Base-by-base conservation (phyloP, 2,888 invertebrate species). In the Mythimna loreyi region DNA sequence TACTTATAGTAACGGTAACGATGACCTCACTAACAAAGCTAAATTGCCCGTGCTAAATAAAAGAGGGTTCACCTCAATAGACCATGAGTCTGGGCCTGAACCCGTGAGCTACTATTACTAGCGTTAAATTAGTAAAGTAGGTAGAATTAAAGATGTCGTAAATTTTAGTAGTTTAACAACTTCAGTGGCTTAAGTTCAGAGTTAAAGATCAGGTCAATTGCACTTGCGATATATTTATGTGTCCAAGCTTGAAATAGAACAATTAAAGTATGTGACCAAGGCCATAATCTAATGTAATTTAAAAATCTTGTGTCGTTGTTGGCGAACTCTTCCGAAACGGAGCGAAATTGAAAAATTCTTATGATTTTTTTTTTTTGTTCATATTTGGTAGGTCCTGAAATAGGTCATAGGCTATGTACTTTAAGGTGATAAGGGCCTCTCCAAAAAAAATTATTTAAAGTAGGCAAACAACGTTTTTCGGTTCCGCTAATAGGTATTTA, bases 1-100 rank as follows among this genome's bases (percentile, higher is more conserved):
- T 60, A 64, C 63, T 69, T 66, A 70, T 80, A 58, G 59, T 62
- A 79, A 62, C 45, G 52, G 62, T 63, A 59, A 71, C 45, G 47
- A 61, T 78, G 80, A 78, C 82, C 83, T 66, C 71, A 66, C 78
- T 85, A 85, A 85, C 80, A 73, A 83, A 75, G 69, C 75, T 84
- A 83, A 83, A 86, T 86, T 85, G 80, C 49, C 73, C 59, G 67
- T 58, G 66, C 77, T 75, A 81, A 75, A 81, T 83, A 81, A 76
- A 83, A 77, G 70, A 58, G 72, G 67, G 72, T 75, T 79, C 75
- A 84, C 76, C 63, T 78, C 63, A 71, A 80, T 80, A 70, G 77
- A 53, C 65, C 71, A 68, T 53, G 61, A 66, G 72, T 61, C 57
- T 55, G 45, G 60, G 68, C 65, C 59, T 71, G 67, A 78, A 60